A percentile compares a stretch with the other conserved stretches of the same genome.
phyloP scores from a whole-genome alignment of 2,888 invertebrate genomes.

The Petrolisthes cinctipes region DNA sequence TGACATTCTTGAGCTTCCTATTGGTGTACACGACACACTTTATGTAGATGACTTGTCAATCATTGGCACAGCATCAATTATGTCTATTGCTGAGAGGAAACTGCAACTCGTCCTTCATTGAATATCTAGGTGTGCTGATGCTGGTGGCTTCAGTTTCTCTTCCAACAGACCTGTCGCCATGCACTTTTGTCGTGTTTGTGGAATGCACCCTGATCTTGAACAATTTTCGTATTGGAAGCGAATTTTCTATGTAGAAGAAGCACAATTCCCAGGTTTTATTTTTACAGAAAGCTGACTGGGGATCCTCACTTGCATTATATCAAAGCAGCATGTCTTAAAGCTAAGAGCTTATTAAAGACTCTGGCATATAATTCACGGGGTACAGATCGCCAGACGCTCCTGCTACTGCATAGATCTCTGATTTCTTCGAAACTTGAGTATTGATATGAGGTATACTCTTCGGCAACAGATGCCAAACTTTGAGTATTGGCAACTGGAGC shows the following conservation, averaged over 20 bases:
- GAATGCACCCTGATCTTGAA: neutral
- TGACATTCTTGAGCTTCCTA: neutral
- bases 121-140: neutral
- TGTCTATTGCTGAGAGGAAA: neutral
- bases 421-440: too few species aligned
- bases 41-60: constrained; percentile 1
- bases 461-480: too few species aligned
- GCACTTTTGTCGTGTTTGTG: constrained; percentile 3
- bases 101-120: neutral
- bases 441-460: too few species aligned
- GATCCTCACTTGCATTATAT: neutral
- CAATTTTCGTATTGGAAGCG: neutral
- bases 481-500: too few species aligned
- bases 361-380: too few species aligned
- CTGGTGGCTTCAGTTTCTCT: neutral
- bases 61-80: neutral
- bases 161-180: neutral
- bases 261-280: neutral
- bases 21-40: neutral
- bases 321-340: neutral
- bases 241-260: constrained; percentile 7
- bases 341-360: too few species aligned
- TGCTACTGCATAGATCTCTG: too few species aligned
- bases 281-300: neutral
- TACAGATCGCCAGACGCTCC: too few species aligned